phyloP scores from a whole-genome alignment of 2,888 invertebrate genomes.

The Coleophora deauratella region DNA sequence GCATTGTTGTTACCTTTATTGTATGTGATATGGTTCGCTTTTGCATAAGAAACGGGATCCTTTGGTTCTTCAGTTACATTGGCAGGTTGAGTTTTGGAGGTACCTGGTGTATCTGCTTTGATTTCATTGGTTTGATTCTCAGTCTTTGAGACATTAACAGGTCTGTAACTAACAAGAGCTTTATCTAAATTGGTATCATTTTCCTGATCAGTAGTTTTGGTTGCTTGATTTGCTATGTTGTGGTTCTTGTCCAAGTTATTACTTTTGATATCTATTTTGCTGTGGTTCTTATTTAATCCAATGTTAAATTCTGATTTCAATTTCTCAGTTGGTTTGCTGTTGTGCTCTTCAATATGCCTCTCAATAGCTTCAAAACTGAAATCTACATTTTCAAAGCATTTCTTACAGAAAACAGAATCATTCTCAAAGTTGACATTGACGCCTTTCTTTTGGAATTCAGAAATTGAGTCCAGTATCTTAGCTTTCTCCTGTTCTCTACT shows the following conservation, averaged over 20 bases:
- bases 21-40: conserved; percentile 22
- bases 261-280: background rate
- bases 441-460: conserved; percentile 18
- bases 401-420: conserved; percentile 22
- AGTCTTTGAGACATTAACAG: background rate
- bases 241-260: background rate
- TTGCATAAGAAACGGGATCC: conserved; percentile 17
- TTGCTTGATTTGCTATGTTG: background rate
- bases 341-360: conserved; percentile 5
- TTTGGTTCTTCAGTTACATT: background rate
- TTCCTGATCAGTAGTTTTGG: background rate
- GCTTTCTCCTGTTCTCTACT: background rate
- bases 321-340: conserved; percentile 4
- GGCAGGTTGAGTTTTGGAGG: background rate
- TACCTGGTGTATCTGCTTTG: background rate
- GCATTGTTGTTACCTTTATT: conserved; percentile 19
- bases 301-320: background rate
- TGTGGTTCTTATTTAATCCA: too few relatives aligned
- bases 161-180: background rate
- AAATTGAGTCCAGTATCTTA: conserved; percentile 19
- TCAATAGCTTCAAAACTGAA: conserved; percentile 11
- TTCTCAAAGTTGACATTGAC: conserved; percentile 25
- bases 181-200: background rate
- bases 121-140: background rate
- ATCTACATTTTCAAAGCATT: conserved; percentile 16